Percentiles rank a stretch among this genome's conserved stretches.
phyloP scores from a whole-genome alignment of 2,113 vertebrate genomes.

The Dasypus novemcinctus region DNA sequence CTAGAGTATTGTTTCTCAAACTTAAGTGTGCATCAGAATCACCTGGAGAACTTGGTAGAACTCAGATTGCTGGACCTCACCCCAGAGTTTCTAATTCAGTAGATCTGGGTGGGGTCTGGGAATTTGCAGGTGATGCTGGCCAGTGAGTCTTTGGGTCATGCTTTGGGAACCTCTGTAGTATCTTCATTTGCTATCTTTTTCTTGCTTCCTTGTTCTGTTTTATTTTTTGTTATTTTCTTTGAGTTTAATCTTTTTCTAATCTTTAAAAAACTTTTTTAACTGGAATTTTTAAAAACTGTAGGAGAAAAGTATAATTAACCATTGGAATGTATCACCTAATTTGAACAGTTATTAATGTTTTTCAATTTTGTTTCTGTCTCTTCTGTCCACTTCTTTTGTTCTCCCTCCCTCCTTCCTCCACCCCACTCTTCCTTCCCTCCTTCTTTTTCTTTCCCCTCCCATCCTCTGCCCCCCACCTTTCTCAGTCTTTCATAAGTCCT shows the following conservation, averaged over 20 bases:
- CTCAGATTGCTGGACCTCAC: neutral
- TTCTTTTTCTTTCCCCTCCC: neutral
- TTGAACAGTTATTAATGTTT: neutral
- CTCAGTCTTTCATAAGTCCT: neutral
- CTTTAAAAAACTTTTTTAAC: neutral
- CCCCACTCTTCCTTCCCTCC: rapidly evolving
- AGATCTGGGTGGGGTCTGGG: neutral
- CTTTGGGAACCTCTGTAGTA: neutral
- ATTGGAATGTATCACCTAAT: neutral
- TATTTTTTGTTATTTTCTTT: neutral
- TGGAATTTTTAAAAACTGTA: neutral
- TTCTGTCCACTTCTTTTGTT: no score
- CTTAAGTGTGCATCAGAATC: rapidly evolving
- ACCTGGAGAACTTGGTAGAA: neutral
- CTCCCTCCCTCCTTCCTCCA: no score
- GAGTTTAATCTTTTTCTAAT: neutral
- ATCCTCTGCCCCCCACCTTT: no score
- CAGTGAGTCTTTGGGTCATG: neutral
- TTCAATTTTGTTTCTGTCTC: neutral
- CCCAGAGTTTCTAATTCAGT: no score
- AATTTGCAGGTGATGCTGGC: neutral
- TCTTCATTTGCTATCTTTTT: neutral
- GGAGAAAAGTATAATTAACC: neutral
- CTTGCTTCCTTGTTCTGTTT: neutral
- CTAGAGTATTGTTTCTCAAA: neutral